These are phyloP conservation scores for Lithophane ornitopus DNA, from an alignment of 2,888 invertebrate species.

Conservation along the genomic window DNA sequence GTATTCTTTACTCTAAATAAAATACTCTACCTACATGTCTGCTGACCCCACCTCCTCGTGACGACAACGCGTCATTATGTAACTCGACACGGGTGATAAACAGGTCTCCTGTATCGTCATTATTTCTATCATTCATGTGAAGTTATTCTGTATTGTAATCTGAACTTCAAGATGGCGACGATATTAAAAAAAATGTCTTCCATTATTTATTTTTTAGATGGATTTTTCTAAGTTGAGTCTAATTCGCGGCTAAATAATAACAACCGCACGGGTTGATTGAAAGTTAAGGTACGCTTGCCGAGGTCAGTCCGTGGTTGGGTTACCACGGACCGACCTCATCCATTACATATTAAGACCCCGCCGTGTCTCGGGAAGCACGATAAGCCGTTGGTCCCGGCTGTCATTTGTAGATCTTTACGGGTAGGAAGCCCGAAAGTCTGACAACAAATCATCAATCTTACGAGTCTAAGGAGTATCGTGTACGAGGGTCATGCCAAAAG, in stretches of 20 bases:
- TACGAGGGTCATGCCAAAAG: no score
- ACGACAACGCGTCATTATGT: constrained; percentile 42
- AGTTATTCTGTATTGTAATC: constrained; percentile 58
- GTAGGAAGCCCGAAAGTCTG: no score
- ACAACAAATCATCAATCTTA: no score
- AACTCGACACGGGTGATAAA: constrained; percentile 65
- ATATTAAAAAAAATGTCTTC: constrained; percentile 40
- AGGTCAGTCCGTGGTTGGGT: background rate
- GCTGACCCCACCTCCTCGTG: constrained; percentile 22
- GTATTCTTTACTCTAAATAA: background rate
- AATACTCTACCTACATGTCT: constrained; percentile 11
- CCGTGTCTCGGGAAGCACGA: no score
- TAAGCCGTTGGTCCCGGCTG: no score
- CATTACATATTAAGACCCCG: no score
- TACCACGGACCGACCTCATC: no score
- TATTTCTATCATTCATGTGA: constrained; percentile 69
- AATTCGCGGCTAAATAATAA: background rate
- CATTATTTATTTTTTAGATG: background rate
- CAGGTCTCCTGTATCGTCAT: constrained; percentile 63
- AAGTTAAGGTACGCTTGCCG: background rate
- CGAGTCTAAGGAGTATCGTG: no score
- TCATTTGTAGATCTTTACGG: no score
- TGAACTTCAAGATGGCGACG: constrained; percentile 43
- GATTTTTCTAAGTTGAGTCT: background rate
- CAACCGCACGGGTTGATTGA: background rate